Percentiles rank a stretch among this genome's conserved stretches.
phyloP scores from a whole-genome alignment of 1,140 invertebrate species.

The Pygmarrhopalites habei region DNA sequence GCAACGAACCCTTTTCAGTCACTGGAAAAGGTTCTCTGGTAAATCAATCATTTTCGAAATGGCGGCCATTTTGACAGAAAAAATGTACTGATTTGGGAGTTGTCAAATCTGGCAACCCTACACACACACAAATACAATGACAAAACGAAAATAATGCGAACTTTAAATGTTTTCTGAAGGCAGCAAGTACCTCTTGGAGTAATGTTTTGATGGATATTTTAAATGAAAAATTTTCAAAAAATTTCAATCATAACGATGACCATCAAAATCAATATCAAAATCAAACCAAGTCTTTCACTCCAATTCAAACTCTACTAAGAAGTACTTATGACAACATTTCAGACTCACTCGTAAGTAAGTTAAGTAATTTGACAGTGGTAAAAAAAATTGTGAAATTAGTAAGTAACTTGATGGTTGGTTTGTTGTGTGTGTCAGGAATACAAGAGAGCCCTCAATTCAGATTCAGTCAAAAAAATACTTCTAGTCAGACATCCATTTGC shows the following conservation, averaged over 20 bases:
- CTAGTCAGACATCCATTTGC: slow-evolving; percentile 32
- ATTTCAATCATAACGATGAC: slow-evolving; percentile 11
- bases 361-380: neutral
- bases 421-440: neutral
- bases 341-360: neutral
- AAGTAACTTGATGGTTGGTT: neutral
- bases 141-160: too few species aligned
- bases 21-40: too few species aligned
- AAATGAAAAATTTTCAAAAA: neutral
- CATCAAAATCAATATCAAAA: slow-evolving; percentile 11
- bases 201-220: slow-evolving; percentile 13
- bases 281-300: slow-evolving; percentile 8
- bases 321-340: neutral
- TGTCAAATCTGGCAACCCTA: too few species aligned
- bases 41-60: too few species aligned
- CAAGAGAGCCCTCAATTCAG: slow-evolving; percentile 11
- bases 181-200: slow-evolving; percentile 37
- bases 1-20: too few species aligned
- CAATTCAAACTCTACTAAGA: neutral
- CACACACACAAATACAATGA: too few species aligned
- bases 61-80: too few species aligned
- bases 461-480: slow-evolving; percentile 24
- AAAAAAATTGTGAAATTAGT: neutral
- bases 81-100: too few species aligned
- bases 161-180: slow-evolving; percentile 21